Conservation (phyloP, 2,113 vertebrate genomes). For the Tauraco erythrolophus region DNA sequence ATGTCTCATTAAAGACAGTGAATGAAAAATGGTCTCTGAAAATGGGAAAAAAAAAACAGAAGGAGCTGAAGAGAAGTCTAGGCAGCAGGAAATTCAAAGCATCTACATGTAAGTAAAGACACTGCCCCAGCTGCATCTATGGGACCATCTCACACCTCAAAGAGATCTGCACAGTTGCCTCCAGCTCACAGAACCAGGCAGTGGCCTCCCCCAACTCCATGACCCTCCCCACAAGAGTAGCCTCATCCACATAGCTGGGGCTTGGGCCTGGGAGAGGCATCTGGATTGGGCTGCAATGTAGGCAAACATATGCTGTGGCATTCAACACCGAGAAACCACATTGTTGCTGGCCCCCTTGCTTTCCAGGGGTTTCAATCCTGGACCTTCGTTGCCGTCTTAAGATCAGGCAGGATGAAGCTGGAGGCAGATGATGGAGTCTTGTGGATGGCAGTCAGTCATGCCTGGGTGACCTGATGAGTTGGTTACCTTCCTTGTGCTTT, state of each 20-base stretch:
- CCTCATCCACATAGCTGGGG: neutral
- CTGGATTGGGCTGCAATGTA: neutral
- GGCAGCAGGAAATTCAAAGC: neutral
- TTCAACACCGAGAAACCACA: neutral
- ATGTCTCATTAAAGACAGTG: constrained; percentile 12
- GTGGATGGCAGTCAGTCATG: neutral
- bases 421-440: neutral
- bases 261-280: no score
- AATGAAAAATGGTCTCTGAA: constrained; percentile 45
- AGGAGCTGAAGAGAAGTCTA: neutral
- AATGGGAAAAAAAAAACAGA: neutral
- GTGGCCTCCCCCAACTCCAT: neutral
- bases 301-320: fast-evolving
- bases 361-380: neutral
- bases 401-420: neutral
- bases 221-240: neutral
- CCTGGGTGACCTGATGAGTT: neutral
- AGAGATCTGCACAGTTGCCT: neutral
- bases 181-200: neutral
- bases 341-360: neutral
- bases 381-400: neutral
- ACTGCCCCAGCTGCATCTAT: neutral
- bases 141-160: neutral
- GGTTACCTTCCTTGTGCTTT: neutral
- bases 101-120: neutral